Conservation (phyloP, 2,888 invertebrate species). For the Limnephilus marmoratus region DNA sequence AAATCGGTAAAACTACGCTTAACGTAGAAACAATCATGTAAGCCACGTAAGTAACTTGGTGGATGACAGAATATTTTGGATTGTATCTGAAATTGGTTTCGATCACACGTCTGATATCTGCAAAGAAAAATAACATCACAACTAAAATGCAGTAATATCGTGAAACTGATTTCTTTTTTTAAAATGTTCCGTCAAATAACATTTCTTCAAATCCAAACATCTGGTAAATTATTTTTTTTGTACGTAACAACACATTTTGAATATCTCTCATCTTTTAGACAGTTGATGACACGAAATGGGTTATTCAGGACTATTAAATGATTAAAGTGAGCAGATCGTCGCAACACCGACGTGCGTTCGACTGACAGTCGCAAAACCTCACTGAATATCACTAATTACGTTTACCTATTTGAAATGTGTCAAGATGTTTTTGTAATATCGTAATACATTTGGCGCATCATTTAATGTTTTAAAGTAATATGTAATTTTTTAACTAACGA, state of each 20-base stretch:
- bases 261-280: neutral
- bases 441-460: too few species aligned
- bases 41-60: slow-evolving; percentile 5
- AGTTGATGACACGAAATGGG: neutral
- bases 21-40: neutral
- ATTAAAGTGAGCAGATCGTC: too few species aligned
- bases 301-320: neutral
- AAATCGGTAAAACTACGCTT: neutral
- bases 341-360: too few species aligned
- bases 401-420: neutral
- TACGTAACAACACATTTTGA: neutral
- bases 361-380: too few species aligned
- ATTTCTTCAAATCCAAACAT: neutral
- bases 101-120: neutral
- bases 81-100: neutral
- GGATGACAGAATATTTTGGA: neutral
- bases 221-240: neutral
- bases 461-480: too few species aligned
- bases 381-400: neutral
- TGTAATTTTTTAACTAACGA: too few species aligned
- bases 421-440: too few species aligned
- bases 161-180: neutral
- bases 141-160: neutral
- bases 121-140: neutral
- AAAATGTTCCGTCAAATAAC: neutral